Evolutionary conservation across 2,797 vertebrate genomes (phyloP).

Genomic region (Acridotheres tristis): DNA sequence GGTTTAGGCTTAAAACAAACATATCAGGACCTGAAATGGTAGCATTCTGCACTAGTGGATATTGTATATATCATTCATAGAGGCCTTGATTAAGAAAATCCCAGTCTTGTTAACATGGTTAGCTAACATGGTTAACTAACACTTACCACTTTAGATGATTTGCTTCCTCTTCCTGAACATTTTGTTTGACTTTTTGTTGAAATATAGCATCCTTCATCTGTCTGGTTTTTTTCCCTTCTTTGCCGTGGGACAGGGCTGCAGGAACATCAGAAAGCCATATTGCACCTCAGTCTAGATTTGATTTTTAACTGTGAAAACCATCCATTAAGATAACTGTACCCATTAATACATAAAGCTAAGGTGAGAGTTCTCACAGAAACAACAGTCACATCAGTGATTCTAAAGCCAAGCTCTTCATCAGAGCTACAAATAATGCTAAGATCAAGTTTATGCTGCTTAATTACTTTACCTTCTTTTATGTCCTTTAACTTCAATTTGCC

Average conservation of each 20-base stretch:
- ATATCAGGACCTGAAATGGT: not conserved
- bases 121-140: not conserved
- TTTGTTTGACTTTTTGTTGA: conserved; percentile 79
- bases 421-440: not conserved
- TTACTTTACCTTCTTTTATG: conserved; percentile 81
- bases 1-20: not conserved
- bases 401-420: not conserved
- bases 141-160: conserved; percentile 83
- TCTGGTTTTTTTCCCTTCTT: conserved; percentile 69
- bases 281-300: not conserved
- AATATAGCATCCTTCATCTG: conserved; percentile 87
- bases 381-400: not conserved
- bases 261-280: not conserved
- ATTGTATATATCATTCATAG: not conserved
- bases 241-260: conserved; percentile 74
- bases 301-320: conserved; percentile 5
- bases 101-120: not conserved
- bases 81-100: not conserved
- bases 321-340: not conserved
- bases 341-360: not conserved
- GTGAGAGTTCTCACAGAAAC: not conserved
- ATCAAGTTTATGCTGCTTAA: not conserved
- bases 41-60: not conserved
- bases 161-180: conserved; percentile 76
- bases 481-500: conserved; percentile 82